phyloP scores from a whole-genome alignment of 2,797 vertebrate species.

The Spinibarbus caldwelli region DNA sequence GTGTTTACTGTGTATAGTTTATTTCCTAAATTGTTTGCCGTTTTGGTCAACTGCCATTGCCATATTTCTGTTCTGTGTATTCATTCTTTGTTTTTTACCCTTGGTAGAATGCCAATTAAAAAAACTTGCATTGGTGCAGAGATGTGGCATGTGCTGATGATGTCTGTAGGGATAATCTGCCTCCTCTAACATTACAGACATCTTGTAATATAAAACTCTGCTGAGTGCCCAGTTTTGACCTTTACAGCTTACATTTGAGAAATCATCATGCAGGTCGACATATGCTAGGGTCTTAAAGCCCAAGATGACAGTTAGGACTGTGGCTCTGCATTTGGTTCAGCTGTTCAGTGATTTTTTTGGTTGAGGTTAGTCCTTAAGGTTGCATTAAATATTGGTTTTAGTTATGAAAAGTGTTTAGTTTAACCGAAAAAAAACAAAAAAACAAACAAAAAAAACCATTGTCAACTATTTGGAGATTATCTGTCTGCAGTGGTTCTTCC shows the following conservation, averaged over 20 bases:
- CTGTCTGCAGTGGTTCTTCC: neutral
- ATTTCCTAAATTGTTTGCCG: neutral
- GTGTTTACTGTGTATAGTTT: neutral
- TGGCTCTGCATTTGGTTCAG: constrained; percentile 8
- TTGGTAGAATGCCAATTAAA: neutral
- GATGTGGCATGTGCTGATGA: constrained; percentile 10
- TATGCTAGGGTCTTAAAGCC: neutral
- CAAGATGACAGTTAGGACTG: neutral
- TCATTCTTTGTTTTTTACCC: neutral
- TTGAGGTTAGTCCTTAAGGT: neutral
- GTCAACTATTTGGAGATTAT: neutral
- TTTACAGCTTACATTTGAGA: constrained; percentile 30
- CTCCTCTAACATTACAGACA: constrained; percentile 26
- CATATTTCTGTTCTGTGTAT: neutral
- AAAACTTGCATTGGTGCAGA: neutral
- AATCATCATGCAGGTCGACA: constrained; percentile 19
- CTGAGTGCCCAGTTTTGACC: constrained; percentile 26
- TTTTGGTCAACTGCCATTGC: neutral
- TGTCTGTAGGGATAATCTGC: constrained; percentile 12
- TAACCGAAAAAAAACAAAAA: neutral
- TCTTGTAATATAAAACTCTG: constrained; percentile 40
- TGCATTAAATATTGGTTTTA: neutral
- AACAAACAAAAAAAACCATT: neutral
- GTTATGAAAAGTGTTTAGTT: neutral
- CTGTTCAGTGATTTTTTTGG: neutral